Conservation (phyloP, 2,797 vertebrate genomes). For the Cryptoprocta ferox region DNA sequence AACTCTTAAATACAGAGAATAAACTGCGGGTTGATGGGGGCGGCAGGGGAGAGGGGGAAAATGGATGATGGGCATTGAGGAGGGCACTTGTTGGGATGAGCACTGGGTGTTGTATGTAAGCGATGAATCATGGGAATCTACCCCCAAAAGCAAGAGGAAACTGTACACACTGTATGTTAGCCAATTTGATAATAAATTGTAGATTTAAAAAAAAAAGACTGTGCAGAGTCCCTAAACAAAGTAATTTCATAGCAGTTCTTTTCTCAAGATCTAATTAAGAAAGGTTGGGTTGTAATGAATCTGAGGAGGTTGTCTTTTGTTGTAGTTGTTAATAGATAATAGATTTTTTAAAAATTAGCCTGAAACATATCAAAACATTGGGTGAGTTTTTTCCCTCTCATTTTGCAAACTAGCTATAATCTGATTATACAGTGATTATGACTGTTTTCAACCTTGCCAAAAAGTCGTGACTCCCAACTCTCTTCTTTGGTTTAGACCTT, state of each 20-base stretch:
- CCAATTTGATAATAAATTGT: no score
- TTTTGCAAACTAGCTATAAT: not conserved
- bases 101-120: no score
- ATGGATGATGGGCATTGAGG: no score
- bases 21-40: no score
- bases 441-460: not conserved
- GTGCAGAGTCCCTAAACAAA: not conserved
- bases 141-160: no score
- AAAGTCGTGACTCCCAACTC: not conserved
- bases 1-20: no score
- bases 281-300: not conserved
- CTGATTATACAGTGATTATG: not conserved
- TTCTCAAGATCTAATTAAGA: slow-evolving; percentile 3
- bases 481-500: not conserved
- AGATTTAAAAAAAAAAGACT: not conserved
- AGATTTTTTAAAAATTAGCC: not conserved
- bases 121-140: no score
- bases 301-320: not conserved
- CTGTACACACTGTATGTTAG: no score
- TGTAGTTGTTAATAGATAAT: slow-evolving; percentile 24
- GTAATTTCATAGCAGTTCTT: not conserved
- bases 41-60: no score
- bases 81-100: no score
- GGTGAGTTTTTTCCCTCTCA: not conserved
- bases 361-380: slow-evolving; percentile 23